Evolutionary conservation across 2,888 invertebrate species (phyloP).

Genomic region (Brachyopa scutellaris): DNA sequence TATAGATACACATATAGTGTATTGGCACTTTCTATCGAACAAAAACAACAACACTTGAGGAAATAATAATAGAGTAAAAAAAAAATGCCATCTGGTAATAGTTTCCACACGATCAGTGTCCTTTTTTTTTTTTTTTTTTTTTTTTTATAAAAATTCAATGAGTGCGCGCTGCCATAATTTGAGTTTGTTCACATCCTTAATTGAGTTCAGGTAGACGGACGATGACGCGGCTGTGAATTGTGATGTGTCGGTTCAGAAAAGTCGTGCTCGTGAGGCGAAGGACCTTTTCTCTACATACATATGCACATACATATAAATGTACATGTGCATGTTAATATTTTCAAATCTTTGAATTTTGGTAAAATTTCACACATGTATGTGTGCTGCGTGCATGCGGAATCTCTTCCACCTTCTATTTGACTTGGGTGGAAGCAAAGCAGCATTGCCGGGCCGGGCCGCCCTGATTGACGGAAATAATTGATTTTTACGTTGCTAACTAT

Average conservation of each 20-base stretch:
- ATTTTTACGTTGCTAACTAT: conserved; percentile 3
- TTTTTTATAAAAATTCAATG: background rate
- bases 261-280: too few relatives aligned
- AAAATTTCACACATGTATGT: too few relatives aligned
- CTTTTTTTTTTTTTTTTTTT: background rate
- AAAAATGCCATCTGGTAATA: conserved; percentile 38
- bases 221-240: too few relatives aligned
- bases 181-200: conserved; percentile 44
- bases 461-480: conserved; percentile 26
- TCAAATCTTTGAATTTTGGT: too few relatives aligned
- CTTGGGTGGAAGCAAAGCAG: background rate
- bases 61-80: background rate
- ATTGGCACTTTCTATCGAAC: background rate
- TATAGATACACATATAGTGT: too few relatives aligned
- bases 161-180: conserved; percentile 8
- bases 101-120: conserved; percentile 34
- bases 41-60: background rate
- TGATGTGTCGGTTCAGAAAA: background rate
- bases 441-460: background rate
- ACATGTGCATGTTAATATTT: background rate
- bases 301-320: background rate
- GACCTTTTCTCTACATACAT: background rate
- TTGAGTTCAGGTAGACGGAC: conserved; percentile 41
- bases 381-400: background rate
- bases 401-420: background rate